A percentile compares a stretch with the other conserved stretches of the same genome.
Evolutionary conservation across 2,888 invertebrate genomes (phyloP).

Genomic region (Drosophila algonquin): DNA sequence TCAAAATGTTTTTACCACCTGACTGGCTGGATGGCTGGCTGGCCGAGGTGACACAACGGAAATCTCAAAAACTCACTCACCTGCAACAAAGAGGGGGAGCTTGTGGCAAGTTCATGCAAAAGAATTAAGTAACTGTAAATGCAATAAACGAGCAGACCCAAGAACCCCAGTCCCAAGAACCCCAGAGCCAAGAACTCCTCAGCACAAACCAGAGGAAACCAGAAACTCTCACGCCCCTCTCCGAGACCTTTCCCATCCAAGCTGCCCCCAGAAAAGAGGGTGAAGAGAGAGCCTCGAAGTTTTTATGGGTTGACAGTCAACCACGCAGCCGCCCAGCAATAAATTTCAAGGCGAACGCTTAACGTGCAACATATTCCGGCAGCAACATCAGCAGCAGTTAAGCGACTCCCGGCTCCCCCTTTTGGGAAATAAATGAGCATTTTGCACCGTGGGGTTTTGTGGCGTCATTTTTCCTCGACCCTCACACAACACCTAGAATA

Average conservation of each 20-base stretch:
- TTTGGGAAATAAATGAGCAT: conserved; percentile 71
- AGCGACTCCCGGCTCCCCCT: conserved; percentile 2
- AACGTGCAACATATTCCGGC: conserved; percentile 74
- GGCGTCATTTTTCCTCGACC: conserved; percentile 65
- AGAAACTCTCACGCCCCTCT: neutral
- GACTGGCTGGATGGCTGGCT: conserved; percentile 5
- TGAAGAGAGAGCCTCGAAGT: conserved; percentile 34
- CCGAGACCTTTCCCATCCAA: neutral
- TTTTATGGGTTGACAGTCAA: conserved; percentile 76
- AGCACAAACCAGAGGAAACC: conserved; percentile 1
- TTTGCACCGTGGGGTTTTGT: conserved; percentile 64
- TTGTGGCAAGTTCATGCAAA: conserved; percentile 74
- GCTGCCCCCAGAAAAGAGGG: neutral
- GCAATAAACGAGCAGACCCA: conserved; percentile 63
- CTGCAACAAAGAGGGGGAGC: conserved; percentile 40
- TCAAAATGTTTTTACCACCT: conserved; percentile 55
- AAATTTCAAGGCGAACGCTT: conserved; percentile 67
- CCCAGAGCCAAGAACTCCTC: neutral
- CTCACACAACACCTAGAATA: conserved; percentile 53
- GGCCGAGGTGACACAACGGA: conserved; percentile 40
- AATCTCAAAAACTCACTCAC: conserved; percentile 42
- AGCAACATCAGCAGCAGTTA: conserved; percentile 38
- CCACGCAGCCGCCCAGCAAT: conserved; percentile 64
- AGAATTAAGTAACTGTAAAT: conserved; percentile 74
- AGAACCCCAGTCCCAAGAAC: neutral